These are phyloP conservation scores for Siniperca knerii DNA, from an alignment of 2,113 vertebrate species.

Conservation along the genomic window DNA sequence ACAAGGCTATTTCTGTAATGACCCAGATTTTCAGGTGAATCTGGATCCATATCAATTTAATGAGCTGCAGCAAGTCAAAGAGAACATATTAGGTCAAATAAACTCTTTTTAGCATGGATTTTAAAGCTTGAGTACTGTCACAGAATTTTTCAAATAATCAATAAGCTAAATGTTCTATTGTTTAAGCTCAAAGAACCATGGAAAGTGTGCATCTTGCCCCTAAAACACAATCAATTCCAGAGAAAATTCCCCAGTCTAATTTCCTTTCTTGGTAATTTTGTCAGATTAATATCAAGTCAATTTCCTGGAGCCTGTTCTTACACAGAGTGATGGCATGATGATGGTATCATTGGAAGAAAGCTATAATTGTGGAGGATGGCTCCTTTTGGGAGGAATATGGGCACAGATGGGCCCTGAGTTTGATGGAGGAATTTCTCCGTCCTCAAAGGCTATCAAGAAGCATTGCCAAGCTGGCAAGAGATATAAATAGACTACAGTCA, in stretches of 20 bases:
- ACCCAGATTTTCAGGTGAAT: conserved; percentile 82
- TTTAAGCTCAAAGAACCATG: not conserved
- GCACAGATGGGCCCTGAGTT: conserved; percentile 79
- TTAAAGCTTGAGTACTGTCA: conserved; percentile 8
- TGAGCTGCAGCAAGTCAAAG: conserved; percentile 59
- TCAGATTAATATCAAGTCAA: conserved; percentile 80
- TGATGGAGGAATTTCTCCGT: conserved; percentile 78
- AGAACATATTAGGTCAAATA: conserved; percentile 53
- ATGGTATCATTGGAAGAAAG: conserved; percentile 69
- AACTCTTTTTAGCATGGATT: conserved; percentile 30
- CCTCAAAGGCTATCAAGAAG: conserved; percentile 74
- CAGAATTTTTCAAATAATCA: conserved; percentile 23
- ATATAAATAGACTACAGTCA: conserved; percentile 76
- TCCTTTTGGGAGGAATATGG: conserved; percentile 71
- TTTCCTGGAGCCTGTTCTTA: conserved; percentile 79
- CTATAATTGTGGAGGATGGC: conserved; percentile 73
- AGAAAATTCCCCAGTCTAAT: conserved; percentile 65
- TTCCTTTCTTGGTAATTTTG: conserved; percentile 74
- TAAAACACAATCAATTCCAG: conserved; percentile 59
- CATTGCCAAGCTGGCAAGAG: conserved; percentile 75
- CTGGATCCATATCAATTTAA: conserved; percentile 69
- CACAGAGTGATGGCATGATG: conserved; percentile 68
- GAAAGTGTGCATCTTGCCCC: conserved; percentile 22
- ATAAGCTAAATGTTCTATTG: conserved; percentile 4
- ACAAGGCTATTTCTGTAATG: conserved; percentile 80